Evolutionary conservation across 2,797 vertebrate genomes (phyloP).

Genomic region (Mormyrops boulengeri): DNA sequence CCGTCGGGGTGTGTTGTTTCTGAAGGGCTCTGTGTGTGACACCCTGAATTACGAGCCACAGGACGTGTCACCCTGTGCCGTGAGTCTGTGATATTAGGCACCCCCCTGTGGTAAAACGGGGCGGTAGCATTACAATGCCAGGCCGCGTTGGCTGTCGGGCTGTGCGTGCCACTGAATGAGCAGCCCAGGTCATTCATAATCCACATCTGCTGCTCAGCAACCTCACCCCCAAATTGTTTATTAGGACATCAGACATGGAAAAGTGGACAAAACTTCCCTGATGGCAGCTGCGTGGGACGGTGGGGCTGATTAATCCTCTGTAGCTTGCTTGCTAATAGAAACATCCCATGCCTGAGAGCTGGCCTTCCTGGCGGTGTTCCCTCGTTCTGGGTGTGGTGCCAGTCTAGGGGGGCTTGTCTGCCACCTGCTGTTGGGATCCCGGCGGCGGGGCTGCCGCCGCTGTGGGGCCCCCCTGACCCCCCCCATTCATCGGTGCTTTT

Average conservation of each 20-base stretch:
- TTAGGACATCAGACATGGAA: not conserved
- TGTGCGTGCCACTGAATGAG: not conserved
- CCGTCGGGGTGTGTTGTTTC: not conserved
- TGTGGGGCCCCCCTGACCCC: not conserved
- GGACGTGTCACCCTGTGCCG: not conserved
- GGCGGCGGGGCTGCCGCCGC: not conserved
- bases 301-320: not conserved
- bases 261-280: not conserved
- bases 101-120: not conserved
- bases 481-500: not conserved
- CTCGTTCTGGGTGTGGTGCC: not conserved
- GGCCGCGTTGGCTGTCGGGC: not conserved
- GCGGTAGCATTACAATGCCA: not conserved
- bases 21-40: not conserved
- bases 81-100: not conserved
- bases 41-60: not conserved
- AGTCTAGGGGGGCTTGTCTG: not conserved
- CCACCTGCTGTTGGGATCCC: not conserved
- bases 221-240: not conserved
- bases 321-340: not conserved
- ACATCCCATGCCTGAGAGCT: not conserved
- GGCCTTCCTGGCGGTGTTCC: not conserved
- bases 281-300: not conserved
- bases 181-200: not conserved
- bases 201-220: not conserved